Evolutionary conservation across 2,113 vertebrate genomes (phyloP), one percentile per base, ranked within the genome.

Genomic region (Melanocharis versteri): DNA sequence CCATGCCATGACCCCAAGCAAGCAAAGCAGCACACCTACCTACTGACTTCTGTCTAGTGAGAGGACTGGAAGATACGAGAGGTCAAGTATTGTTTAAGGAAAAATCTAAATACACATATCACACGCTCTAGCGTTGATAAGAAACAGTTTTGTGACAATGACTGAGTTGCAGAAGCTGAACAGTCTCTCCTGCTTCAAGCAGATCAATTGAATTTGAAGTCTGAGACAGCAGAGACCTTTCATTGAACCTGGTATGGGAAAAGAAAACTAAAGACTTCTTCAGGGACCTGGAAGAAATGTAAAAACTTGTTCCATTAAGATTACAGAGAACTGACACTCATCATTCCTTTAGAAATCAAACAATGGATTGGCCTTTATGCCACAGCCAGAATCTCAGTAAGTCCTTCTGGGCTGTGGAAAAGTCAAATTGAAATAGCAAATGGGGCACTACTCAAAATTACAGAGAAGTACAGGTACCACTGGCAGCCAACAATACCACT

Each of bases 161-260:
- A 56, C 1, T 48, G 21, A 73, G 27, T 14, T 65, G 56, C 37
- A 78, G 13, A 91, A 58, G 47, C 37, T 42, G 10, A 77, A 68
- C 4, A 30, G 21, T 13, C 33, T 60, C 11, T 31, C 33, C 68
- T 39, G 40, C 35, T 48, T 60, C 30, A 72, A 64, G 40, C 7
- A 65, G 27, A 12, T 65, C 69, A 56, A 53, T 0, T 64, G 33
- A 87, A 87, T 30, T 53, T 53, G 2, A 90, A 72, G 37, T 42
- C 54, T 48, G 31, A 72, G n/a, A 53, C 13, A 30, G 33, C 39
- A 87, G 27, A 72, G 53, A 58, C 19, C 7, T 84, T 65, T 57
- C 21, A 22, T 1, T 27, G n/a, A 45, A 72, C 22, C 42, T 58
- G 14, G 11, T 27, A 75, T 0, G 0, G 18, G 31, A 77, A 88